phyloP scores from a whole-genome alignment of 2,113 vertebrate genomes.

The Mesitornis unicolor region DNA sequence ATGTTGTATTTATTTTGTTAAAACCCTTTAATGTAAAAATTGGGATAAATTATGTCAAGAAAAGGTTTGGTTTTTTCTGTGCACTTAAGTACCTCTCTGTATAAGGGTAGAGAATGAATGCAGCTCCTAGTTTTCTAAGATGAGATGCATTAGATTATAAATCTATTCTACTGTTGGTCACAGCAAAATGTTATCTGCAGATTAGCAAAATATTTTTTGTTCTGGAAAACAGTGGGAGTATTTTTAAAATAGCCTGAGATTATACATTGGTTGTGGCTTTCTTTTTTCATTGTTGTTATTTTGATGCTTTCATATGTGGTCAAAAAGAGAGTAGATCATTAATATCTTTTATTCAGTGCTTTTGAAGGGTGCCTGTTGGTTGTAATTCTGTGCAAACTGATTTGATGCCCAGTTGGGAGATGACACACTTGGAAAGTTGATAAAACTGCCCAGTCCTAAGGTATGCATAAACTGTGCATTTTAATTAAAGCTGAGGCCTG shows the following conservation, averaged over 20 bases:
- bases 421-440: background rate
- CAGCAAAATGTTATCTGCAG: background rate
- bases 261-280: background rate
- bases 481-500: background rate
- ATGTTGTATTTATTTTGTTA: background rate
- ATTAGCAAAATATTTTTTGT: background rate
- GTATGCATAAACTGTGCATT: background rate
- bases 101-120: background rate
- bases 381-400: background rate
- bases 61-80: background rate
- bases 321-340: background rate
- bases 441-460: background rate
- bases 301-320: background rate
- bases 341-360: background rate
- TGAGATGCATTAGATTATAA: background rate
- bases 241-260: background rate
- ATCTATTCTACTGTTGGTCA: background rate
- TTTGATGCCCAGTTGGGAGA: background rate
- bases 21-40: background rate
- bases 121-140: background rate
- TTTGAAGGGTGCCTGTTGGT: background rate
- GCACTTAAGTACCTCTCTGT: background rate
- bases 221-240: background rate
- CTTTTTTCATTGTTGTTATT: background rate
- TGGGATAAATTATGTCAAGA: background rate